Evolutionary conservation across 2,113 vertebrate species (phyloP), one percentile per base, ranked within the genome.

Genomic region (Phrynosoma platyrhinos): DNA sequence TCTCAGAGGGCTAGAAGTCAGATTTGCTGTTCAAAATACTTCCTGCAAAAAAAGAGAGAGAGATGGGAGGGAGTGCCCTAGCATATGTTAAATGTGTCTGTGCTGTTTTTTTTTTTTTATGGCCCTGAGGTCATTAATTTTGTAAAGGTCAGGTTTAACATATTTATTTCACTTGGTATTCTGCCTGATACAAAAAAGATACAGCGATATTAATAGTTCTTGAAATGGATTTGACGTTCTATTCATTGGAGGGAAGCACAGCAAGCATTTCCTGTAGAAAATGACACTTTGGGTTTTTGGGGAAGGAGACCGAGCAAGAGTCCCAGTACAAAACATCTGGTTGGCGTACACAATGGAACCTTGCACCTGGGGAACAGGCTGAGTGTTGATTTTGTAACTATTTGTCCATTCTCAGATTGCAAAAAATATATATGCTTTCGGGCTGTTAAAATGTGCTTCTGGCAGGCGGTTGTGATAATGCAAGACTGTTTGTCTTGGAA

Each of bases 281-380:
- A 91, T 83, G 91, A 95, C 93, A 92, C 94, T 94, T 94, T 87
- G 75, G 90, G 13, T 3, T 62, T 62, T 89, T 92, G 85, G 95
- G 94, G 90, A 92, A 71, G 2, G 9, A 91, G 84, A 91, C 87
- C 84, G 90, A 85, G 88, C 88, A 85, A 80, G 32, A 0, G 1
- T 93, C 93, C 92, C 95, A 92, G 90, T 90, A 27, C 93, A 88
- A 91, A 96, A 96, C 96, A 97, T 96, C 96, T 97, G 97, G 95
- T 94, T 97, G 96, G 96, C 94, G 13, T 93, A 93, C 89, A 94
- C 95, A 94, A 94, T 95, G 93, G 95, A 95, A 94, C 91, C 47
- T 79, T 92, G 91, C 97, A 97, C 96, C 97, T 97, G 96, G 62
- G 8, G 91, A 71, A 84, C 85, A 91, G 2, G 91, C 88, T 86